Base-by-base conservation (phyloP, 2,888 invertebrate species). In the Sarcophaga rosellei region DNA sequence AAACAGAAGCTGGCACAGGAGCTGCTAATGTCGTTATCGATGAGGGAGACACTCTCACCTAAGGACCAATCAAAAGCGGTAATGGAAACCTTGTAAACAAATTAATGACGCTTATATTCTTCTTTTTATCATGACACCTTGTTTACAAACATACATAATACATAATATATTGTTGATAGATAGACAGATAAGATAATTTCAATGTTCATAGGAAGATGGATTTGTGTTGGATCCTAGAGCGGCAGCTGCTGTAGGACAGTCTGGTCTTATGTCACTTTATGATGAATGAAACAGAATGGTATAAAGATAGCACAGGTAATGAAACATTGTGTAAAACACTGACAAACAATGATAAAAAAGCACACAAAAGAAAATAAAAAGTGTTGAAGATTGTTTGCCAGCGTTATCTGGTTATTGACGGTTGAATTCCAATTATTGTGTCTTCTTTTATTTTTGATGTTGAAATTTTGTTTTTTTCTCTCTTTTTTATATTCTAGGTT, bases 261-360 rank as follows among this genome's bases (percentile, higher is more conserved):
- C 99, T 0, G 99, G 99, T 81, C 95, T 99, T 17, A 99, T 99
- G 99, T 98, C 99, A 0, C 95, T 99, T 89, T 99, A 99, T 93
- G 99, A 99, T 91, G 99, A 99, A 99, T 99, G 98, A 97, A 98
- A 10, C 99, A 99, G 93, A 99, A 99, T 93, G 99, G 99, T 74
- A 98, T 99, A 62, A 98, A 98, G 94, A 97, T 99, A 87, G 99
- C 99, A 21, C 99, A 99, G 95, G 97, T 97, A 92, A 90, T 72
- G 57, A 77, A 74, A 69, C 89, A 87, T 5, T 35, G 17, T 47
- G 35, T 68, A 63, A 70, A 59, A 79, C 5, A 21, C 25, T n/a
- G 25, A 45, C 35, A 2, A 53, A 53, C 17, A 17, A 53, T 17
- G 10, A 12, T 53, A 15, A 17, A 53, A n/a, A n/a, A n/a, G n/a